Evolutionary conservation across 2,797 vertebrate genomes (phyloP).

Genomic region (Pseudochromis fuscus): DNA sequence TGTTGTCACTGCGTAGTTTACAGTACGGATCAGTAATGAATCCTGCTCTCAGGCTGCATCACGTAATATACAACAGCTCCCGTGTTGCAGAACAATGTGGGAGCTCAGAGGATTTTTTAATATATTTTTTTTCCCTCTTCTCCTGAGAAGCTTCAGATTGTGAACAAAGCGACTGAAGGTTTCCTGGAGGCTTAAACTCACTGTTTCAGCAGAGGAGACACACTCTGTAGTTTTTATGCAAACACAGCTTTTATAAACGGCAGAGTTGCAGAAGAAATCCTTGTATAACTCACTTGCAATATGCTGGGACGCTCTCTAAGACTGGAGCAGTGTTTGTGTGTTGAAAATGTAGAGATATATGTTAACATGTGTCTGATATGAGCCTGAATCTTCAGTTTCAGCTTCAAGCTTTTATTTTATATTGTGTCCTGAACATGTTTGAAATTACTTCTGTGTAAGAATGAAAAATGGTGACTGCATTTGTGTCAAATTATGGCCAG

Average conservation of each 20-base stretch:
- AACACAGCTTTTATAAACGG: slow-evolving; percentile 36
- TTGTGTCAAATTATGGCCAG: too few relatives aligned
- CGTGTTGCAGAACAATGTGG: neutral
- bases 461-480: too few relatives aligned
- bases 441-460: too few relatives aligned
- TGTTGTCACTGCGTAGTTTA: slow-evolving; percentile 11
- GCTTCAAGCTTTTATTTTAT: too few relatives aligned
- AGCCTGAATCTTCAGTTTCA: too few relatives aligned
- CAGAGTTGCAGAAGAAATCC: slow-evolving; percentile 8
- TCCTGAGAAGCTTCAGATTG: slow-evolving; percentile 25
- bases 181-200: slow-evolving; percentile 31
- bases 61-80: neutral
- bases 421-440: too few relatives aligned
- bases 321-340: neutral
- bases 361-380: too few relatives aligned
- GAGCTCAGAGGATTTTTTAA: neutral
- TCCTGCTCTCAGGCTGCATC: slow-evolving; percentile 17
- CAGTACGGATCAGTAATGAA: slow-evolving; percentile 28
- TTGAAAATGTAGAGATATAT: too few relatives aligned
- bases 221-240: slow-evolving; percentile 16
- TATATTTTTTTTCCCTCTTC: slow-evolving; percentile 1
- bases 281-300: slow-evolving; percentile 10
- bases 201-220: slow-evolving; percentile 17
- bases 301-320: neutral
- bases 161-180: slow-evolving; percentile 25